Conservation (phyloP, 1,140 invertebrate species). For the Drosophila leontia region DNA sequence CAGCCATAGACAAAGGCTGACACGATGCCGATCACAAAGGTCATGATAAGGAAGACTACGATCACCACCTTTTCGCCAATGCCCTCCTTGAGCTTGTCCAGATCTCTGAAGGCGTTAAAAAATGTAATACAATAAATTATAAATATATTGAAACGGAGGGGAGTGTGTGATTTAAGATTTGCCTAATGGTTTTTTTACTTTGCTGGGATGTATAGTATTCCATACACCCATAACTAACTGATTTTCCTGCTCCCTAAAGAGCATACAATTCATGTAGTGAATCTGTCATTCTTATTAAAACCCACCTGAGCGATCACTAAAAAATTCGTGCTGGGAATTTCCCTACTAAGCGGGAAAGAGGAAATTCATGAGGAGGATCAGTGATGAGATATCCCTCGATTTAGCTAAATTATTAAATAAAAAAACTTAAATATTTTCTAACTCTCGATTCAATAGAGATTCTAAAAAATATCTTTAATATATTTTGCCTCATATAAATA, state of each 20-base stretch:
- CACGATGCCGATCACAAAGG: constrained; percentile 91
- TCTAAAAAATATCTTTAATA: no score
- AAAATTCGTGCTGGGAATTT: no score
- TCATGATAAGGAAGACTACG: constrained; percentile 91
- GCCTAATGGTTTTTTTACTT: neutral
- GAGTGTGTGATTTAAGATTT: neutral
- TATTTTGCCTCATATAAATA: neutral
- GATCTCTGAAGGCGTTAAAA: constrained; percentile 87
- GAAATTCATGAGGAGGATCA: neutral
- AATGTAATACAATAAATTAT: neutral
- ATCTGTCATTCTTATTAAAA: neutral
- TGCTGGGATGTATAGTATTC: neutral
- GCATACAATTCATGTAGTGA: neutral
- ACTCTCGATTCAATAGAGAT: no score
- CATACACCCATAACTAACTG: neutral
- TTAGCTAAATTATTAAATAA: no score
- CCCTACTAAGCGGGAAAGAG: no score
- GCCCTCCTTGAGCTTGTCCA: constrained; percentile 95
- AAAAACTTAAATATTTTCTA: no score
- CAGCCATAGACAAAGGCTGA: constrained; percentile 95
- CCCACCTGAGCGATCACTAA: neutral
- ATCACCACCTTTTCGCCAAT: constrained; percentile 97
- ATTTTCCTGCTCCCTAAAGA: neutral
- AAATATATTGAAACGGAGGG: neutral
- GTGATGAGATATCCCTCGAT: neutral